These are phyloP conservation scores for Holacanthus passer DNA, from an alignment of 2,113 vertebrate species.

Conservation along the genomic window DNA sequence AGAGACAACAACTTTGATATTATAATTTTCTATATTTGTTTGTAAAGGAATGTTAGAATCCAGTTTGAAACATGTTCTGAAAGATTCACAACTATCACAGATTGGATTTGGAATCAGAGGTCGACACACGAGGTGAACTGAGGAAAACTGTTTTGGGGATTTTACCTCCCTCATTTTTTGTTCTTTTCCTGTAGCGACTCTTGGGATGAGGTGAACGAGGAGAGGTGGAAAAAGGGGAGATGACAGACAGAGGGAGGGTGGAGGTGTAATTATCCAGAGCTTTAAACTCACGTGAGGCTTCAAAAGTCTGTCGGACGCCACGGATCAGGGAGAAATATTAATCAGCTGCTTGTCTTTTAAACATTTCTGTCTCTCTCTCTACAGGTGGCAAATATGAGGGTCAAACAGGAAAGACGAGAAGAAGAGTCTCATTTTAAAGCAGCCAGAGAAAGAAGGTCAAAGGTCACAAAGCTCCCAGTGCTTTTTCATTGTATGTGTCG, in stretches of 20 bases:
- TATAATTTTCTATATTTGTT: neutral
- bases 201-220: neutral
- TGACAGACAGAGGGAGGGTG: conserved; percentile 7
- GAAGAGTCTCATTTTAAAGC: neutral
- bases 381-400: neutral
- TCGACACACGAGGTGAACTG: neutral
- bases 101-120: neutral
- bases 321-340: conserved; percentile 15
- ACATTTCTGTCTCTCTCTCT: neutral
- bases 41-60: neutral
- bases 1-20: too few relatives aligned
- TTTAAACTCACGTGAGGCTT: conserved; percentile 29
- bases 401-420: neutral
- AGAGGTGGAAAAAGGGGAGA: neutral
- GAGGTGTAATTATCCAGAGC: conserved; percentile 26
- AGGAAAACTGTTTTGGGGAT: neutral
- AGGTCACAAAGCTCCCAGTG: too few relatives aligned
- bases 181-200: neutral
- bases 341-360: conserved; percentile 26
- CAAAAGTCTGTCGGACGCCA: conserved; percentile 1
- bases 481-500: too few relatives aligned
- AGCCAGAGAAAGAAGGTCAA: neutral
- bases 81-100: neutral
- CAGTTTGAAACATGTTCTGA: neutral
- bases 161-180: neutral